These are phyloP conservation scores for Poeciliopsis turneri DNA, from an alignment of 2,797 vertebrate species.

Conservation along the genomic window DNA sequence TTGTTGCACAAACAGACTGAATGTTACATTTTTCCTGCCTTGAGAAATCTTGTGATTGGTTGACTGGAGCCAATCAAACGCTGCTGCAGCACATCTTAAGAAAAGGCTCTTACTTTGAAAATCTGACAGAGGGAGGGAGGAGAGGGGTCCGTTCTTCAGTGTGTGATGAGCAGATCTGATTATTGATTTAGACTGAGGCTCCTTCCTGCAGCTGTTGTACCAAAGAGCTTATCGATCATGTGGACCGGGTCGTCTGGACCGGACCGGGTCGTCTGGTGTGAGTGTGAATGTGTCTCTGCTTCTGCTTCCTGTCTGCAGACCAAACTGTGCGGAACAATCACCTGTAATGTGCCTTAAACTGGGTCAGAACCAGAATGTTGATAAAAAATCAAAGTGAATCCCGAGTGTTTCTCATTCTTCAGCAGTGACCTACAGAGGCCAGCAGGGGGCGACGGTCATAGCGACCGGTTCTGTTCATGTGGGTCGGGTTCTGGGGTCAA, in stretches of 20 bases:
- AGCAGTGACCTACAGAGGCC: neutral
- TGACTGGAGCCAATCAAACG: conserved; percentile 18
- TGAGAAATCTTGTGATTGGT: conserved; percentile 32
- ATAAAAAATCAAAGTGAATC: neutral
- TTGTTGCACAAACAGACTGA: conserved; percentile 43
- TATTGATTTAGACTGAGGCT: conserved; percentile 16
- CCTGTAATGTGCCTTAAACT: conserved; percentile 69
- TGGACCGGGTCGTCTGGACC: conserved; percentile 14
- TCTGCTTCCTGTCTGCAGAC: conserved; percentile 26
- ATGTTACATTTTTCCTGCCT: neutral
- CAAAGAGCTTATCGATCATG: conserved; percentile 45
- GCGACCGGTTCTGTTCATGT: neutral
- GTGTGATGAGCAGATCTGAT: neutral
- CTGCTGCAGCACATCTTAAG: conserved; percentile 1
- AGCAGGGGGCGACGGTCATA: neutral
- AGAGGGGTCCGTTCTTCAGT: neutral
- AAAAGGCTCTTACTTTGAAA: conserved; percentile 38
- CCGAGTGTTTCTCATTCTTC: neutral
- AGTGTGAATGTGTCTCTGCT: neutral
- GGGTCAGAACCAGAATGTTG: conserved; percentile 2
- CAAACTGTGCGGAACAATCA: conserved; percentile 25
- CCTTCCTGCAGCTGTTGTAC: conserved; percentile 31
- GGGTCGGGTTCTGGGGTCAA: too few species aligned
- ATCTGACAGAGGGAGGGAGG: conserved; percentile 1
- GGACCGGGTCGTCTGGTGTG: neutral